Evolutionary conservation across 92 coral and sea anemone genomes (phyloP), one percentile per base, ranked within the genome.

Genomic region (Zoanthus sansibaricus): DNA sequence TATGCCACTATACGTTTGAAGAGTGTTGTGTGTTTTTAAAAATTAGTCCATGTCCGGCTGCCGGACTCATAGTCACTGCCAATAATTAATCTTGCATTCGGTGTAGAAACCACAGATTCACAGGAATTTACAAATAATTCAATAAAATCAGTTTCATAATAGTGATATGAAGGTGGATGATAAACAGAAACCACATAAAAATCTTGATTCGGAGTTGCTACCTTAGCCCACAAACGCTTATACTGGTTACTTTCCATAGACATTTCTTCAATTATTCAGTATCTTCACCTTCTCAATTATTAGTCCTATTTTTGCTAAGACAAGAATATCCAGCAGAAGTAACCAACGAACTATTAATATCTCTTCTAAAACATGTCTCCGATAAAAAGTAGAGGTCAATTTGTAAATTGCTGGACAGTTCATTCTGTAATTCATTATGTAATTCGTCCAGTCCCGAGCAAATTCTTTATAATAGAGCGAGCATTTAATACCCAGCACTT

Each of bases 61-160:
- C 25, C 25, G 25, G 25, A 25, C 25, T 25, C 25, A 25, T 25
- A 25, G 25, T 25, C 25, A 25, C 25, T 25, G 0, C 25, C 92
- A 86, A 92, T 88, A 16, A 86, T 79, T 59, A 90, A 87, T 54
- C 16, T 51, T 49, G 79, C 79, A 78, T 86, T 89, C 25, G 90
- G 94, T 25, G 87, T 77, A 82, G 42, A 37, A 37, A 37, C 42
- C 42, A 37, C 42, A 37, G 42, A 37, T 2, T 37, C 83, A 75
- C 93, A 77, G 42, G 93, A 86, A 32, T 89, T 90, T 70, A 79
- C 84, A 85, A 89, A 75, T 48, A 79, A 92, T 11, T 88, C 92
- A 14, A 86, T 58, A 46, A 92, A 48, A 11, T 88, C 90, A 54
- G 86, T 42, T 13, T 87, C 32, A 25, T 46, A n/a, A 74, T 82